Evolutionary conservation across 2,797 vertebrate genomes (phyloP), one percentile per base, ranked within the genome.

Genomic region (Spondyliosoma cantharus): DNA sequence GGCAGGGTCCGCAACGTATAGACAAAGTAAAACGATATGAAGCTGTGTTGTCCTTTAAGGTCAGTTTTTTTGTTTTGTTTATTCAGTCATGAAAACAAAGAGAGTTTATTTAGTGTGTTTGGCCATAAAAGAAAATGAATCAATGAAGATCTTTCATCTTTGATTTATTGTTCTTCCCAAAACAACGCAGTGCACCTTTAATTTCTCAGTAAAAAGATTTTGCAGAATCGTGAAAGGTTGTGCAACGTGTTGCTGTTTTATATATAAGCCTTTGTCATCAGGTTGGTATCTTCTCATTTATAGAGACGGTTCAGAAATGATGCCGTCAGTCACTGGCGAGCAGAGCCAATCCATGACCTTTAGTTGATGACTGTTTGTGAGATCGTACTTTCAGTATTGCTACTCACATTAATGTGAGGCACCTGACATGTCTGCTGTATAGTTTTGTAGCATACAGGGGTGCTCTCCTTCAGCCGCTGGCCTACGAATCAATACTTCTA

Each of bases 331-430:
- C 9, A 63, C 43, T 24, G 50, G 19, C 0, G 9, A 24, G 9
- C 49, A 20, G 8, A 15, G 16, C 25, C 7, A 54, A 14, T 65
- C 32, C 4, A 50, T 29, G 11, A 29, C 61, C 12, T 78, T 59
- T n/a, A 45, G 7, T 59, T 57, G 64, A 3, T 37, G 71, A n/a
- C 22, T 37, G 17, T 53, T 62, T 52, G 8, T 46, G 14, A 22
- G 5, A 53, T 25, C 81, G 29, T 48, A 58, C 22, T 57, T 70
- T 74, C 2, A 56, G 71, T 75, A 49, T 48, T 48, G 4, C 4
- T 50, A 8, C 43, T 68, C 25, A 32, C 32, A 46, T 22, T 68
- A 13, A 56, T 32, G 2, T 20, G 19, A 81, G 45, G 32, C 56
- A 43, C 15, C 25, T 60, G 27, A 22, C 20, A 11, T 11, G 14